Base-by-base conservation (phyloP, 2,797 vertebrate species). In the Gambusia yucatana region DNA sequence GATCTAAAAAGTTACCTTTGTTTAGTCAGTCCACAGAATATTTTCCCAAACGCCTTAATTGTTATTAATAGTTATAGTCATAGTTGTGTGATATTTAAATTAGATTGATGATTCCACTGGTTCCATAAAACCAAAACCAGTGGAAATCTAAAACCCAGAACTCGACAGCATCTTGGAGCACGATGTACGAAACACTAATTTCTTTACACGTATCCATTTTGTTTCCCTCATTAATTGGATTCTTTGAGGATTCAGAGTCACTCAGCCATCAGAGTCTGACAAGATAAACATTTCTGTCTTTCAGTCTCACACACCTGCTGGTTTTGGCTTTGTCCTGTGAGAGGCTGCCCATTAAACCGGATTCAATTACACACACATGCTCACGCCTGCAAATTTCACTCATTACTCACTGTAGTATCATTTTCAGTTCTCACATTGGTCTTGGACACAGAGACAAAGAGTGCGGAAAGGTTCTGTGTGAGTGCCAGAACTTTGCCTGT, bases 251-350 rank as follows among this genome's bases (percentile, higher is more conserved):
- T 89, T 88, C 75, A 25, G 4, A 88, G 36, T 78, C 84, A 36
- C 63, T 88, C 78, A 79, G 63, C 78, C 83, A 17, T 86, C 69
- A 7, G 48, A 4, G 59, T 80, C 76, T 81, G 72, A 88, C 52
- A 78, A 82, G 80, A 89, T 33, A 83, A 88, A 92, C 81, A 80
- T 85, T 75, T 87, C 79, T 76, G 78, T 76, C 86, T 78, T 84
- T 77, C 65, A 77, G 47, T 81, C 86, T 75, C 6, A 65, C 16
- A 59, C 93, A 94, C 92, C 92, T 95, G 93, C 90, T 86, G 80
- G 44, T 80, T 86, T 89, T 87, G 86, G 88, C 83, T 87, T 76
- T 59, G 73, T 84, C 86, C 78, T 80, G 81, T 76, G 91, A 84
- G 92, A 94, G 78, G 82, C 71, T 78, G 75, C 77, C 87, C 88